Percentiles rank a stretch among this genome's conserved stretches.
phyloP scores from a whole-genome alignment of 2,888 invertebrate species.

The Scotopteryx bipunctaria region DNA sequence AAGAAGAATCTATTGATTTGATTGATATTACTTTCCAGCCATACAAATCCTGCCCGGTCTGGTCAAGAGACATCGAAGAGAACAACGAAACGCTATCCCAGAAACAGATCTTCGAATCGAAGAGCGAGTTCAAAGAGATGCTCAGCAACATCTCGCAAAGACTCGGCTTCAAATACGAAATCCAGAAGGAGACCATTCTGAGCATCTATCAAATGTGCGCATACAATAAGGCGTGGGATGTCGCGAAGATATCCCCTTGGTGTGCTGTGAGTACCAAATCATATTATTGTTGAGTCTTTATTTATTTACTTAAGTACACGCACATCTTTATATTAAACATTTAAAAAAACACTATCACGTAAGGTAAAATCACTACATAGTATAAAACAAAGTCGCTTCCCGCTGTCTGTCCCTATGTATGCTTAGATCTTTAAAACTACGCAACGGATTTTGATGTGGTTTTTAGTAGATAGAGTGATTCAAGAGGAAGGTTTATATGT shows the following conservation, averaged over 20 bases:
- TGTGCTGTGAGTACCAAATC: constrained; percentile 87
- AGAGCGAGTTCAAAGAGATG: constrained; percentile 73
- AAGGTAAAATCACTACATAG: no score
- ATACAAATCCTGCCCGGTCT: constrained; percentile 85
- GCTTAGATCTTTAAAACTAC: no score
- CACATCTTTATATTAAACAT: no score
- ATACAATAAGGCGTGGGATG: constrained; percentile 91
- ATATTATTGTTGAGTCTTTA: no score
- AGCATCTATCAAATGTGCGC: constrained; percentile 91
- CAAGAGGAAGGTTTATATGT: no score
- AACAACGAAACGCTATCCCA: constrained; percentile 69
- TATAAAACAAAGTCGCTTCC: no score
- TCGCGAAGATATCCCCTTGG: constrained; percentile 88
- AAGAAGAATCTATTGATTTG: no score
- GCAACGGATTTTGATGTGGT: no score
- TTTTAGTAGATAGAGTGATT: no score
- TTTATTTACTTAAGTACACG: no score
- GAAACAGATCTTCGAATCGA: constrained; percentile 67
- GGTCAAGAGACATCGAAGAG: constrained; percentile 78
- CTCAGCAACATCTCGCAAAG: constrained; percentile 84
- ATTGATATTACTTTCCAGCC: constrained; percentile 72
- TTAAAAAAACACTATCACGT: no score
- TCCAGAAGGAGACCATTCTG: constrained; percentile 80
- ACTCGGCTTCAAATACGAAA: constrained; percentile 85
- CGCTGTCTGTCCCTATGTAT: no score